Percentiles rank a stretch among this genome's conserved stretches.
Evolutionary conservation across 2,797 vertebrate genomes (phyloP).

Genomic region (Malurus leucopterus): DNA sequence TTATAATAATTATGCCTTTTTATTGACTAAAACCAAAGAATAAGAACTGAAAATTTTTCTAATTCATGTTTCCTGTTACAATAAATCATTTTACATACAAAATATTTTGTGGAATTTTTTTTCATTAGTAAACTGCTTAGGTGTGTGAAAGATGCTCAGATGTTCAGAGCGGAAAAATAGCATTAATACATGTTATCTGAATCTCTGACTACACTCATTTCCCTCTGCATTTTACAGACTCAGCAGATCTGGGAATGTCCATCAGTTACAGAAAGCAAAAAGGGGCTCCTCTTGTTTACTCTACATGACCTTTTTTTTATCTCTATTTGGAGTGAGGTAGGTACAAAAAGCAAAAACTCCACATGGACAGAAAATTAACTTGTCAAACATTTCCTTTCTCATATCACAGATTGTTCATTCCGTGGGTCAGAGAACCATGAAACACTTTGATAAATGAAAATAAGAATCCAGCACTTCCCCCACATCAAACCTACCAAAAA

Average conservation of each 20-base stretch:
- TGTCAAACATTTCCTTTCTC: neutral
- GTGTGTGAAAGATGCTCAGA: neutral
- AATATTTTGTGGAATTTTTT: neutral
- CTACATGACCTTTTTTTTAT: neutral
- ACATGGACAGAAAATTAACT: neutral
- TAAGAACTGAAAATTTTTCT: neutral
- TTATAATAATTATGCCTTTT: neutral
- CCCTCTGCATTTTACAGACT: neutral
- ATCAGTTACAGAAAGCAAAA: neutral
- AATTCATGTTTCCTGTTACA: neutral
- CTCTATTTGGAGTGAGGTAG: fast-evolving
- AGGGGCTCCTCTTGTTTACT: neutral
- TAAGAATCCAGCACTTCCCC: fast-evolving
- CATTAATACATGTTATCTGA: neutral
- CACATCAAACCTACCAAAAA: neutral
- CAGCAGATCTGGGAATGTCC: neutral
- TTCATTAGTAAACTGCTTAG: neutral
- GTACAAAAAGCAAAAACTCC: neutral
- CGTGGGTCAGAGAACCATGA: neutral
- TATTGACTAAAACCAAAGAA: neutral
- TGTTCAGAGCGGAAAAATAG: neutral
- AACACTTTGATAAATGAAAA: neutral
- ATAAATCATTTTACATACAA: neutral
- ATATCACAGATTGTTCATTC: neutral
- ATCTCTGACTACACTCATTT: neutral